phyloP scores from a whole-genome alignment of 2,113 vertebrate genomes.

The Chloropsis cyanopogon region DNA sequence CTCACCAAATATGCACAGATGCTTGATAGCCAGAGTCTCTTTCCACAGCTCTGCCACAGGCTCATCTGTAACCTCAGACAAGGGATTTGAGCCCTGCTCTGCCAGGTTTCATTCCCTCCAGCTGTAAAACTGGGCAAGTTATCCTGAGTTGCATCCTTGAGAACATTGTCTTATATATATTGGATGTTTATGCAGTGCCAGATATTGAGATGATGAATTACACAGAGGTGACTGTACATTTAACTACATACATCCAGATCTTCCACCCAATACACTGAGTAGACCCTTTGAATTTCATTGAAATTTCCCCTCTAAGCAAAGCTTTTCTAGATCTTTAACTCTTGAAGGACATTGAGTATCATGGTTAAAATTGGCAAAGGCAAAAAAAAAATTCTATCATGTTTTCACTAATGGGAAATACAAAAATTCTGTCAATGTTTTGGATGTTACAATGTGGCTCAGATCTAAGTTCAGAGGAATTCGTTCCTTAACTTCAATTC shows the following conservation, averaged over 20 bases:
- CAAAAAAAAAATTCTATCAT: background rate
- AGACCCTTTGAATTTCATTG: background rate
- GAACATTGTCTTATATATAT: background rate
- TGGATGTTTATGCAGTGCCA: background rate
- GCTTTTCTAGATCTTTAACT: background rate
- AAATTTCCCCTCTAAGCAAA: background rate
- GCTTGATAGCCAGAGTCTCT: background rate
- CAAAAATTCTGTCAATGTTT: background rate
- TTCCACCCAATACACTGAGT: background rate
- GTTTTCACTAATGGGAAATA: background rate
- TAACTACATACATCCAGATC: background rate
- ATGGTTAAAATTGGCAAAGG: background rate
- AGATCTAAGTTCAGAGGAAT: background rate
- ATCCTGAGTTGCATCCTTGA: background rate
- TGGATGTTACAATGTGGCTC: background rate
- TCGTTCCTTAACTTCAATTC: background rate
- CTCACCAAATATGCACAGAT: conserved; percentile 30
- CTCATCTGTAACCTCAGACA: background rate
- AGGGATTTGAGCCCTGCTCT: background rate
- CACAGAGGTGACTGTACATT: background rate
- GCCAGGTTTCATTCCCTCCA: background rate
- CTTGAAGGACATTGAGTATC: background rate
- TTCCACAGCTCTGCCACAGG: background rate
- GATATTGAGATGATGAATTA: background rate
- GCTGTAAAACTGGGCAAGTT: conserved; percentile 6